phyloP scores from a whole-genome alignment of 2,888 invertebrate species.

The Branchipolynoe longqiensis region DNA sequence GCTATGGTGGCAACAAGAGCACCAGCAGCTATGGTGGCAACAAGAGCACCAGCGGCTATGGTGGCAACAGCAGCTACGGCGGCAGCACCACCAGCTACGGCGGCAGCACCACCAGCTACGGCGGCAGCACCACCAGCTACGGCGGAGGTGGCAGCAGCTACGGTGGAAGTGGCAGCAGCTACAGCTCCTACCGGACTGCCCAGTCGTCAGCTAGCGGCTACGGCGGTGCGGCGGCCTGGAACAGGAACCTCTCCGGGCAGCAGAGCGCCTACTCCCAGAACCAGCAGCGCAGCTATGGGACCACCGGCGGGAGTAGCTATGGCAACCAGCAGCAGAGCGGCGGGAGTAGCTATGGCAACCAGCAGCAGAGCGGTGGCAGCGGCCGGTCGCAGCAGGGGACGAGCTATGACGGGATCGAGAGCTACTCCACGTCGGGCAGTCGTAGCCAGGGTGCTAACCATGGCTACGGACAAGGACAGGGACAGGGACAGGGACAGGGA shows the following conservation, averaged over 20 bases:
- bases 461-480: no score
- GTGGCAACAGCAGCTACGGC: not conserved
- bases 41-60: not conserved
- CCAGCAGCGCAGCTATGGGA: slow-evolving; percentile 6
- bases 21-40: not conserved
- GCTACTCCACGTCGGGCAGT: slow-evolving; percentile 38
- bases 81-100: not conserved
- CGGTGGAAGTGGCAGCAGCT: slow-evolving; percentile 1
- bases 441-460: no score
- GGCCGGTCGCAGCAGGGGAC: not conserved
- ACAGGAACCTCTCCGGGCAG: slow-evolving; percentile 48
- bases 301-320: not conserved
- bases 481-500: not conserved
- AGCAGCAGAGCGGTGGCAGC: not conserved
- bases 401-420: slow-evolving; percentile 10
- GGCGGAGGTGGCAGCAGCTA: slow-evolving; percentile 9
- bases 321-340: slow-evolving; percentile 22
- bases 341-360: not conserved
- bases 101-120: not conserved
- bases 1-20: slow-evolving; percentile 1
- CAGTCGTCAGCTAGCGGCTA: not conserved
- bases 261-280: slow-evolving; percentile 37
- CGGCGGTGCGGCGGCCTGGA: slow-evolving; percentile 5
- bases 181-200: not conserved
- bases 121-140: not conserved